Conservation (phyloP, 2,888 invertebrate species). For the Nasonovia ribisnigri region DNA sequence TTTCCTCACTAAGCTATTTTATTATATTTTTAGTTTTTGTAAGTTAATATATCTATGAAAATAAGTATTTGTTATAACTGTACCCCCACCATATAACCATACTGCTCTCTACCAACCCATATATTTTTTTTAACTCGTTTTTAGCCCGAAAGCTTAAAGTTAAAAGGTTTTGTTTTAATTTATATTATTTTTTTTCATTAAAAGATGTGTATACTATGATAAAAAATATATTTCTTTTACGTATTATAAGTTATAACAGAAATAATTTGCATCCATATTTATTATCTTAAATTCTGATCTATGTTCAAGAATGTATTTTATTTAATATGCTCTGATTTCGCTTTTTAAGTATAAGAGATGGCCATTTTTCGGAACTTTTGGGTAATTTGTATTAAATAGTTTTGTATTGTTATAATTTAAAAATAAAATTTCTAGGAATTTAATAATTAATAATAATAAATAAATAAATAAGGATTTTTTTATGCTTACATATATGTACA, state of each 20-base stretch:
- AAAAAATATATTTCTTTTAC: not conserved
- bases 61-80: constrained; percentile 46
- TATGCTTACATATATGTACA: too few relatives aligned
- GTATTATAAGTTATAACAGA: not conserved
- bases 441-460: too few relatives aligned
- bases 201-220: constrained; percentile 29
- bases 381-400: not conserved
- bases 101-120: constrained; percentile 46
- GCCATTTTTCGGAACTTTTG: too few relatives aligned
- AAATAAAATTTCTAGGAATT: too few relatives aligned
- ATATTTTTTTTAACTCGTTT: constrained; percentile 16
- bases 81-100: constrained; percentile 20
- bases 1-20: constrained; percentile 36
- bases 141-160: constrained; percentile 29
- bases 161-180: constrained; percentile 48
- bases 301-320: not conserved
- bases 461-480: too few relatives aligned
- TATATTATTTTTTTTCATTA: constrained; percentile 48
- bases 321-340: not conserved
- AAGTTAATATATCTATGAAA: constrained; percentile 27
- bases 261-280: not conserved
- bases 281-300: not conserved
- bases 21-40: constrained; percentile 25
- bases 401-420: too few relatives aligned
- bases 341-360: not conserved